Base-by-base conservation (phyloP, 1,140 invertebrate genomes). In the Leptinotarsa undecemlineata region DNA sequence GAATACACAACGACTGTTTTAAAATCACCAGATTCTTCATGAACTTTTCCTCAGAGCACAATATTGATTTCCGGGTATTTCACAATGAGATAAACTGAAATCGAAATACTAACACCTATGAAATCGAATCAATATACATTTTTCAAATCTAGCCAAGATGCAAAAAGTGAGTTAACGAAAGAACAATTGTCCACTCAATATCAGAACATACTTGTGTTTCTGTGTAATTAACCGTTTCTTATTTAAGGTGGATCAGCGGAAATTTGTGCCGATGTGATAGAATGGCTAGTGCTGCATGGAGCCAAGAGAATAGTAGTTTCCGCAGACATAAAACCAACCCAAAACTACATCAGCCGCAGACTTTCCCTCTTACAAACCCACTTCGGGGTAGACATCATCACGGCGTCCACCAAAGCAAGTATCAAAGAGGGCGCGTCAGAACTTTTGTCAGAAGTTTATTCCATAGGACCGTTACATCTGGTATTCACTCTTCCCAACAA, bases 211-310 rank as follows among this genome's bases (percentile, higher is more conserved):
- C 57, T 33, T 33, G 26, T 69, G 23, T 76, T 33, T 26, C 4
- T 20, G 23, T 61, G 20, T 73, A 73, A 48, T 60, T 71, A 23
- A 71, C 90, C 3, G 85, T 42, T 11, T 42, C 33, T 11, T 11
- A 42, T 42, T 42, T 8, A 87, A 47, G 90, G 96, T 73, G 96
- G 96, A 73, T 86, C 95, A 0, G 94, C 94, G 23, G 95, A 96
- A 5, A 94, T 97, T 82, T 96, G 95, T 71, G 86, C 97, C 4
- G 95, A 98, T 83, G 82, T 98, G 61, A 90, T 91, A 6, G 92
- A 96, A 83, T 98, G 96, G 95, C 86, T 98, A 69, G 89, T 95
- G 14, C 83, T 92, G 33, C 87, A 95, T 79, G 96, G 95, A 3
- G 94, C 92, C 4, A 90, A 87, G 74, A 93, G 92, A 81, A 81